A percentile compares a stretch with the other conserved stretches of the same genome.
Evolutionary conservation across 2,797 vertebrate genomes (phyloP).

Genomic region (Ataeniobius toweri): DNA sequence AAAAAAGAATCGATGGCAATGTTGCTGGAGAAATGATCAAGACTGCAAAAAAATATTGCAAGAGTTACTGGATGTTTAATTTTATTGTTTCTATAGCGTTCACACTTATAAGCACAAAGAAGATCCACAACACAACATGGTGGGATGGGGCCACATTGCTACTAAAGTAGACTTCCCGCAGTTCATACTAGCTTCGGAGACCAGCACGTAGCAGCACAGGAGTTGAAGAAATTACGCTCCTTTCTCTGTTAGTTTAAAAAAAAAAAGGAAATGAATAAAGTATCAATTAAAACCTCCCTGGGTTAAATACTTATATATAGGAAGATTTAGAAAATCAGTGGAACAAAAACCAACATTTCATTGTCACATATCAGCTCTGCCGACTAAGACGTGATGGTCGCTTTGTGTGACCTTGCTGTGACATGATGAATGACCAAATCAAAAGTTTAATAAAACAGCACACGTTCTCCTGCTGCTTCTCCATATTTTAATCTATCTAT

Average conservation of each 20-base stretch:
- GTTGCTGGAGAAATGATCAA: neutral
- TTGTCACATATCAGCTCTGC: slow-evolving; percentile 16
- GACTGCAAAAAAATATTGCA: neutral
- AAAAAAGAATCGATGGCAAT: neutral
- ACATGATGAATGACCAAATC: slow-evolving; percentile 75
- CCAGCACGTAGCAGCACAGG: neutral
- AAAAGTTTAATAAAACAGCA: slow-evolving; percentile 64
- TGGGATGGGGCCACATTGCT: too few species aligned
- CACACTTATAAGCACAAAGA: too few species aligned
- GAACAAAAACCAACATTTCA: neutral
- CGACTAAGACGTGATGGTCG: slow-evolving; percentile 51
- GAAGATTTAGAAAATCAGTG: neutral
- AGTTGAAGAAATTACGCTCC: neutral
- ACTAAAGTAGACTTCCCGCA: neutral
- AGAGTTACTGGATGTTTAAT: neutral
- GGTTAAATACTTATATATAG: neutral
- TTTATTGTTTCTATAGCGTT: neutral
- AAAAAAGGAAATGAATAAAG: neutral
- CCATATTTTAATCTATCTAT: slow-evolving; percentile 11
- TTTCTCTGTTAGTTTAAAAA: neutral
- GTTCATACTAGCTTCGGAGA: neutral
- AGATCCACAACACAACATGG: too few species aligned
- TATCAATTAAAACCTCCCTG: neutral
- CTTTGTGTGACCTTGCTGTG: slow-evolving; percentile 57
- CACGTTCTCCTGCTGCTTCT: slow-evolving; percentile 50